Base-by-base conservation (phyloP, 64 coral and sea anemone species). In the Stichodactyla helianthus region DNA sequence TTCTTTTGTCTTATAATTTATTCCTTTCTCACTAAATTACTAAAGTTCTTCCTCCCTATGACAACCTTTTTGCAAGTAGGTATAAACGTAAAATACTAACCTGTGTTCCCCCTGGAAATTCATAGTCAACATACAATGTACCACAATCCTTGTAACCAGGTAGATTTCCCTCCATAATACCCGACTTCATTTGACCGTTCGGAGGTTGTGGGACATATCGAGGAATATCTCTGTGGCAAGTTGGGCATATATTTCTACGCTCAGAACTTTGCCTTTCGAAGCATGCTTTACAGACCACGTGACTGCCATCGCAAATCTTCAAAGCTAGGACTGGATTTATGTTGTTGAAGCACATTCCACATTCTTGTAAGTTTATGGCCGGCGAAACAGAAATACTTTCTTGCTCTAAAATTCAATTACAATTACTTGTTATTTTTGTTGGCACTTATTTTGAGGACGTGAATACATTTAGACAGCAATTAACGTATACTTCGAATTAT, bases 71-170 rank as follows among this genome's bases (percentile, higher is more conserved):
- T n/a, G n/a, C n/a, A n/a, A n/a, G n/a, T n/a, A n/a, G n/a, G n/a
- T n/a, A n/a, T n/a, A n/a, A n/a, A n/a, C n/a, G n/a, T n/a, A 35
- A 31, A 74, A 74, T 57, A 11, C 11, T 7, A 51, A 64, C 88
- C 64, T 89, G 88, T 53, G 6, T 89, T 77, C 88, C 88, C 6
- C 59, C 50, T 15, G 59, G 79, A 89, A 89, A 89, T 4, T 16
- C 23, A 50, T 89, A 89, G 23, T 83, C 51, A 17, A 89, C 74
- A 19, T 20, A 11, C 6, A 89, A 74, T 54, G 88, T 89, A 0
- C 11, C 52, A 83, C 79, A 83, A 7, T 50, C 67, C n/a, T 64
- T 62, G 44, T 27, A 57, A 4, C 53, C 28, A 67, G 4, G 28
- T 26, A 82, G 16, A 79, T 17, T 62, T 17, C 15, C 5, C 8